These are phyloP conservation scores for Capreolus pygargus DNA, from an alignment of 2,113 vertebrate species.

Conservation along the genomic window DNA sequence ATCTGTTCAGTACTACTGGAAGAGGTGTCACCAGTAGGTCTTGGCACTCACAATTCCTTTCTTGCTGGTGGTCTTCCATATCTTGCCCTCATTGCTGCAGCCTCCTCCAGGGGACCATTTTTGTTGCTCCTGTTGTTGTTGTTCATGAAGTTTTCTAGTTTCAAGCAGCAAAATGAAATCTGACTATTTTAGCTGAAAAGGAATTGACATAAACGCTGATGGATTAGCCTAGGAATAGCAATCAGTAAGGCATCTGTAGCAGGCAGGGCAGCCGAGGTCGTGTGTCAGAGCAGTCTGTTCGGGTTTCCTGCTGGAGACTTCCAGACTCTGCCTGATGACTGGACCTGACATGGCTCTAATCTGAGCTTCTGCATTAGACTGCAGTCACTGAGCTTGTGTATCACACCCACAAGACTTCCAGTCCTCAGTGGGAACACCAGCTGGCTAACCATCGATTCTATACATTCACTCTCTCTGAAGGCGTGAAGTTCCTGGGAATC, in stretches of 20 bases:
- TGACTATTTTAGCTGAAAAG: background rate
- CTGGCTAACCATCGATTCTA: background rate
- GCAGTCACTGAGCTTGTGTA: background rate
- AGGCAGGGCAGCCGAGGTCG: background rate
- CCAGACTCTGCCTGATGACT: background rate
- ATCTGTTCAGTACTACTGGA: background rate
- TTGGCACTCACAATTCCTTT: background rate
- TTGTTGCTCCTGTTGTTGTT: background rate
- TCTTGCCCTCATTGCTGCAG: background rate
- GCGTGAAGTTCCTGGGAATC: background rate
- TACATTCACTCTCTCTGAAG: background rate
- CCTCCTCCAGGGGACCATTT: background rate
- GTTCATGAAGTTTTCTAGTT: background rate
- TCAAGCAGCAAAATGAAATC: background rate
- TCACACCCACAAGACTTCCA: background rate
- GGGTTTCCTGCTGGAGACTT: background rate
- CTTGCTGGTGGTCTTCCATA: background rate
- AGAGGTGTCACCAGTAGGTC: background rate
- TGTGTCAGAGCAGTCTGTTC: background rate
- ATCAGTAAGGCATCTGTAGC: background rate
- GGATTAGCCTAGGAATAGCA: background rate
- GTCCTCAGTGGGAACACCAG: background rate
- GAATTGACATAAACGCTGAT: background rate
- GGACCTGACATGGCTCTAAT: background rate
- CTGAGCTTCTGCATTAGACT: background rate